Evolutionary conservation across 2,888 invertebrate genomes (phyloP), one percentile per base, ranked within the genome.

Genomic region (Dorcus hopei): DNA sequence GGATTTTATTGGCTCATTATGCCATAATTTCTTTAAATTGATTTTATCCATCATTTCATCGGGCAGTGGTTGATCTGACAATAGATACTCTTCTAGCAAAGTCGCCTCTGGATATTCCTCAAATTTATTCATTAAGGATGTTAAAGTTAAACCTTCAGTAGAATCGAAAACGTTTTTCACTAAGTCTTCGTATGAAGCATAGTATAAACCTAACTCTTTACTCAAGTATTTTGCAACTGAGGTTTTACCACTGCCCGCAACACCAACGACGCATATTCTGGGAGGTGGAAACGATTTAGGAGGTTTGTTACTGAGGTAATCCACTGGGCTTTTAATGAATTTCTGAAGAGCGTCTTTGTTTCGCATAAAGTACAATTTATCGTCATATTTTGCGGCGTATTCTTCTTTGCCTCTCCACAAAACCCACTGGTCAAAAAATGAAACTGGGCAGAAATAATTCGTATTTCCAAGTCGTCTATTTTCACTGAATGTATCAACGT

Each of bases 341-440:
- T 76, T 65, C 40, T 80, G 73, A 51, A 81, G 67, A 61, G 80
- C 81, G 54, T 79, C 74, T 69, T 82, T 79, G 45, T 79, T 83
- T 23, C 80, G 78, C 64, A 85, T 80, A 49, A 80, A 78, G 72
- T 86, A 83, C 1, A 82, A 62, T 74, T 81, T 83, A 58, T 84
- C 81, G 62, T 81, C 75, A 65, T 81, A 83, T 65, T 80, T 80
- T 0, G 80, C 77, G 16, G 79, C 72, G 65, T 80, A 82, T 56
- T 85, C 80, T 45, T 81, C 74, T 71, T 83, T 85, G n/a, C 87
- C 88, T 74, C 80, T 81, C 83, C 86, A 84, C 16, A 88, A 70
- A 8, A 85, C 77, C 43, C 80, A 77, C 64, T 83, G 70, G 42
- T 83, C 77, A 55, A 76, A 74, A 68, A 81, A 82, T n/a, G 84